Evolutionary conservation across 2,797 vertebrate species (phyloP).

Genomic region (Rhinatrema bivittatum): DNA sequence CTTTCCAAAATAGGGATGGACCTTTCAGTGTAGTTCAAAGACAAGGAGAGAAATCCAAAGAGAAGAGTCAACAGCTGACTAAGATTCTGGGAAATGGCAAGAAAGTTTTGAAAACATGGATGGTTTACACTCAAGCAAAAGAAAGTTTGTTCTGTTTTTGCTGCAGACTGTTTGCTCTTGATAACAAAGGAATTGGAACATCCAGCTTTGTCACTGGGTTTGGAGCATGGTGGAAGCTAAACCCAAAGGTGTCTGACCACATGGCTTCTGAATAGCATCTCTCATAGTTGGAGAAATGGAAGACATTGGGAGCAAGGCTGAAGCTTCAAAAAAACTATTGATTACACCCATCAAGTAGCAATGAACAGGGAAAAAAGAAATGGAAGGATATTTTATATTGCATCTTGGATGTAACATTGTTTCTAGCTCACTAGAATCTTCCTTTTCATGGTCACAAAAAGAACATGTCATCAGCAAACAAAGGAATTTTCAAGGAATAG

Average conservation of each 20-base stretch:
- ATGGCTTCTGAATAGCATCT: not conserved
- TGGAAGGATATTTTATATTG: no score
- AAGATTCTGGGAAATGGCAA: not conserved
- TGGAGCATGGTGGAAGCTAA: not conserved
- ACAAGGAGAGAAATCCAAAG: not conserved
- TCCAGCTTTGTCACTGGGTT: not conserved
- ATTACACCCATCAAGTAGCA: not conserved
- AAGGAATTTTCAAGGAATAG: not conserved
- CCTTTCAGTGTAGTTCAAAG: not conserved
- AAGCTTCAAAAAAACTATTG: not conserved
- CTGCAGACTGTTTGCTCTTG: no score
- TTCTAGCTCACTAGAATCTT: no score
- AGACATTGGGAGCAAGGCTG: not conserved
- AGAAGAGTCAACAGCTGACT: not conserved
- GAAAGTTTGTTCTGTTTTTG: not conserved
- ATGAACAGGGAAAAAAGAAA: no score
- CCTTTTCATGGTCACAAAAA: not conserved
- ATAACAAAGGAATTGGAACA: no score
- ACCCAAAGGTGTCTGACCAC: not conserved
- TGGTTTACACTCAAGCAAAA: not conserved
- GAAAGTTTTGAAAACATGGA: not conserved
- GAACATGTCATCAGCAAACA: not conserved
- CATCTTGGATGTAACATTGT: no score
- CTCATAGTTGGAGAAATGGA: not conserved
- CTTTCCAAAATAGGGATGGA: not conserved